Evolutionary conservation across 2,113 vertebrate species (phyloP).

Genomic region (Pygoscelis antarcticus): DNA sequence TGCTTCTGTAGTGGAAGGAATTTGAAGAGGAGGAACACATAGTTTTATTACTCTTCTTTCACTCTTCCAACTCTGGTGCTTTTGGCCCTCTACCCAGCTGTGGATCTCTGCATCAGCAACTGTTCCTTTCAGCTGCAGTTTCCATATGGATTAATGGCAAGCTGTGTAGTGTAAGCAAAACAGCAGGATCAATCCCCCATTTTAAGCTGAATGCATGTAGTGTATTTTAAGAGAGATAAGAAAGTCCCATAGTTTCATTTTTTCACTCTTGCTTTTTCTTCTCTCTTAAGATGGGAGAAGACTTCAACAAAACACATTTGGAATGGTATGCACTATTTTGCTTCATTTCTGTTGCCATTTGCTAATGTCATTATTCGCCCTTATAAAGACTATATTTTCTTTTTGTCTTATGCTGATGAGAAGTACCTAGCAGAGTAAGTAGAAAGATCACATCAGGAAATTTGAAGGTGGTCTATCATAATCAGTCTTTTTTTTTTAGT

Average conservation of each 20-base stretch:
- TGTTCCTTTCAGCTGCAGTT: background rate
- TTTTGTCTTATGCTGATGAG: background rate
- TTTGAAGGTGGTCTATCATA: background rate
- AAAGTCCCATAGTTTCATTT: background rate
- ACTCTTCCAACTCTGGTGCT: background rate
- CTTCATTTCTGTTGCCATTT: background rate
- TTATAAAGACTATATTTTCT: background rate
- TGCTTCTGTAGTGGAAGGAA: background rate
- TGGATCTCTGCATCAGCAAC: background rate
- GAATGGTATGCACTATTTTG: background rate
- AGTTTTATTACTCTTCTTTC: background rate
- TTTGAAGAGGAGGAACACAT: background rate
- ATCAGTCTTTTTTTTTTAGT: background rate
- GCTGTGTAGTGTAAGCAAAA: background rate
- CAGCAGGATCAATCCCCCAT: background rate
- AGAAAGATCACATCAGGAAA: background rate
- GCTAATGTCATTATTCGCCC: background rate
- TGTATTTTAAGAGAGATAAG: background rate
- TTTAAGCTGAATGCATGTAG: background rate
- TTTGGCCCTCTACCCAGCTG: background rate
- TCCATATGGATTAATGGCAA: background rate
- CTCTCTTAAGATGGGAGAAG: background rate
- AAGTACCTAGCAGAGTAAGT: background rate
- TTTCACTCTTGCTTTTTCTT: background rate
- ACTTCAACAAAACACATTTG: background rate